Evolutionary conservation across 2,888 invertebrate genomes (phyloP).

Genomic region (Idaea straminata): DNA sequence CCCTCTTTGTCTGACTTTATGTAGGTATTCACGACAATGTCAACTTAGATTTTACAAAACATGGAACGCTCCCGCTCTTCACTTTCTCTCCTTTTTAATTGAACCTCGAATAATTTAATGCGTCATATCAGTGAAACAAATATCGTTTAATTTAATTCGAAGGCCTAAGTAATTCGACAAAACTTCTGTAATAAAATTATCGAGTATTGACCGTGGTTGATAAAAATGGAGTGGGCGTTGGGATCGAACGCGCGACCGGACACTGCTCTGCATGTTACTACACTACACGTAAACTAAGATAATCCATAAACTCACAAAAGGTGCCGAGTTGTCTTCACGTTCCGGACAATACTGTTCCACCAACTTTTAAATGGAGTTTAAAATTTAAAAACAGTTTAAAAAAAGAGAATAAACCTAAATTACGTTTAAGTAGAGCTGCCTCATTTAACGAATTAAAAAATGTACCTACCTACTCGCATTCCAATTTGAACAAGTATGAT

Average conservation of each 20-base stretch:
- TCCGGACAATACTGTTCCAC: conserved; percentile 44
- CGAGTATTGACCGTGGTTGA: conserved; percentile 71
- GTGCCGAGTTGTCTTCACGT: conserved; percentile 74
- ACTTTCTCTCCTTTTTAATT: conserved; percentile 10
- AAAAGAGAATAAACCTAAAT: not conserved
- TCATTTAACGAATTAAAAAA: no score
- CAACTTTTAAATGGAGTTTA: conserved; percentile 32
- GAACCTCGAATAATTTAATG: conserved; percentile 42
- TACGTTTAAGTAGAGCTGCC: not conserved
- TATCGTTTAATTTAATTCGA: conserved; percentile 77
- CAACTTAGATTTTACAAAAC: conserved; percentile 14
- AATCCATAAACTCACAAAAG: conserved; percentile 75
- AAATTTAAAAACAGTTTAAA: conserved; percentile 15
- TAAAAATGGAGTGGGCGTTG: conserved; percentile 54
- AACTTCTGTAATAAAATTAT: conserved; percentile 79
- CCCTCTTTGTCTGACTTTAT: conserved; percentile 23
- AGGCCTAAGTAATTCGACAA: conserved; percentile 75
- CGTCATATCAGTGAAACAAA: conserved; percentile 64
- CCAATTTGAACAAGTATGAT: conserved; percentile 45
- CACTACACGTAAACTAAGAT: conserved; percentile 74
- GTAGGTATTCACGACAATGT: conserved; percentile 18
- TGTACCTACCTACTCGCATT: not conserved
- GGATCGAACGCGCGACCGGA: conserved; percentile 61
- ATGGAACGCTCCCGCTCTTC: conserved; percentile 15
- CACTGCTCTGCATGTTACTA: conserved; percentile 69